A percentile compares a stretch with the other conserved stretches of the same genome.
Evolutionary conservation across 2,888 invertebrate genomes (phyloP).

Genomic region (Atethmia centrago): DNA sequence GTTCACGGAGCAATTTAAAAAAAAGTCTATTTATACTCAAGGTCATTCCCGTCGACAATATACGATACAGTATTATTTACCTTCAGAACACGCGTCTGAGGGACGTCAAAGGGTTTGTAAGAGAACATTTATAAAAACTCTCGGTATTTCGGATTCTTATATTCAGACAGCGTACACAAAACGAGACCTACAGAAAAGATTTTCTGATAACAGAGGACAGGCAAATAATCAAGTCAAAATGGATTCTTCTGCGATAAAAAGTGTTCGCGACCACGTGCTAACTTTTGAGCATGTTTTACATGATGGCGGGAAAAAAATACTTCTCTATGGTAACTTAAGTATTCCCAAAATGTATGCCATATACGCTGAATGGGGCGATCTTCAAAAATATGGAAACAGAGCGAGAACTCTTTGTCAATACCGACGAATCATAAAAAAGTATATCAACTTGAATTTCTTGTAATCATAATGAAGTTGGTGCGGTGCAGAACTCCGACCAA

Average conservation of each 20-base stretch:
- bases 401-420: background rate
- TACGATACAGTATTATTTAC: background rate
- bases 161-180: background rate
- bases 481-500: background rate
- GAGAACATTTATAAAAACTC: background rate
- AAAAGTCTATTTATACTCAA: background rate
- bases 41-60: background rate
- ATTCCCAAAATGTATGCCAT: background rate
- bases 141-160: background rate
- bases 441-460: conserved; percentile 5
- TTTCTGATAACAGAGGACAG: background rate
- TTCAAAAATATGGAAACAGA: background rate
- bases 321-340: background rate
- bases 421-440: background rate
- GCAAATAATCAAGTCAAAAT: background rate
- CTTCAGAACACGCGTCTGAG: background rate
- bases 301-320: background rate
- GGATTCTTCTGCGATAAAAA: background rate
- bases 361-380: background rate
- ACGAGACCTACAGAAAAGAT: background rate
- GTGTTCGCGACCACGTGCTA: background rate
- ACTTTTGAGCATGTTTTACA: background rate
- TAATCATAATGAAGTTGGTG: background rate
- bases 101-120: conserved; percentile 1
- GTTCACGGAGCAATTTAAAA: background rate